phyloP scores from a whole-genome alignment of 2,113 vertebrate species.

The Catharus fuscescens region DNA sequence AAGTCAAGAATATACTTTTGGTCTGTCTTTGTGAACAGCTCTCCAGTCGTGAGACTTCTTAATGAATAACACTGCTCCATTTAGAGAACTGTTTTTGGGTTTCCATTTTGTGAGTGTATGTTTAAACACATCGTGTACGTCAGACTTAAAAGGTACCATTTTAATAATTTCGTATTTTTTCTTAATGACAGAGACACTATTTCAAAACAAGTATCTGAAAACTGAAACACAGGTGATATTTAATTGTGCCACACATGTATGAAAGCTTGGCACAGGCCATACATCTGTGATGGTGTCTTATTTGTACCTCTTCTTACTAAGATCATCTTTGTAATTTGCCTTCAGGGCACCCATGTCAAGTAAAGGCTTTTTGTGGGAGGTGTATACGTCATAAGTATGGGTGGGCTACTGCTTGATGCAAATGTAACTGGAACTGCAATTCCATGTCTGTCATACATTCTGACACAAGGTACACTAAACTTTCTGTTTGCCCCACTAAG shows the following conservation, averaged over 20 bases:
- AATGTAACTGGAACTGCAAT: neutral
- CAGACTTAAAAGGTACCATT: neutral
- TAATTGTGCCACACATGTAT: neutral
- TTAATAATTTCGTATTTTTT: neutral
- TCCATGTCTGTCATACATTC: neutral
- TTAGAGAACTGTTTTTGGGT: accelerated
- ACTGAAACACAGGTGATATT: neutral
- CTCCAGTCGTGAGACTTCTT: neutral
- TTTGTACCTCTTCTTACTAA: neutral
- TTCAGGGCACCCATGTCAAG: neutral
- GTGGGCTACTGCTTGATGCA: neutral
- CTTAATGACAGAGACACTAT: neutral
- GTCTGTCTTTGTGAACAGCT: neutral
- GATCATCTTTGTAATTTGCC: neutral
- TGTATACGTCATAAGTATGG: accelerated
- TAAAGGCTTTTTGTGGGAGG: neutral
- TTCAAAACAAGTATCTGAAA: neutral
- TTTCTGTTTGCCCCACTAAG: neutral
- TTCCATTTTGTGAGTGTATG: neutral
- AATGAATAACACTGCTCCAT: neutral
- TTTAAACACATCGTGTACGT: neutral
- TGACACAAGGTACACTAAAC: neutral
- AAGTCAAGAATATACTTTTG: neutral
- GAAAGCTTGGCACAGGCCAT: neutral
- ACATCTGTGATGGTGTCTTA: neutral